These are phyloP conservation scores for Felis catus DNA, from an alignment of 2,113 vertebrate genomes.

Conservation along the genomic window DNA sequence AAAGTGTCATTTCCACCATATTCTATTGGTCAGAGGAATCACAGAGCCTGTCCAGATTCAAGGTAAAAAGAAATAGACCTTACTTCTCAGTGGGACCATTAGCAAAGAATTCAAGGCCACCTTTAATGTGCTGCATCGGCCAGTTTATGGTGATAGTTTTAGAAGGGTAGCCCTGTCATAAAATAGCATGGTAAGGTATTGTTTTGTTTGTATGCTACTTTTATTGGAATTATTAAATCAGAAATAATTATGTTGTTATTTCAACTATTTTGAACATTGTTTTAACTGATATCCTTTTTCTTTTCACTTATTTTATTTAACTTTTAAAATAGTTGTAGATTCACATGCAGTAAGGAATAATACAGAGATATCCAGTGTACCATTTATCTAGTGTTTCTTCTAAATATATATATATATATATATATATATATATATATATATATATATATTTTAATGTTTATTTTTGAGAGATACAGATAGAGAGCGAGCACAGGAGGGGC, in stretches of 20 bases:
- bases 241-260: constrained; percentile 19
- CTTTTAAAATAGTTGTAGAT: constrained; percentile 36
- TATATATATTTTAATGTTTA: no score
- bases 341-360: neutral
- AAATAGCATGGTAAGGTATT: neutral
- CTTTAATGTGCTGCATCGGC: neutral
- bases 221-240: constrained; percentile 33
- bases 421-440: no score
- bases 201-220: neutral
- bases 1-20: neutral
- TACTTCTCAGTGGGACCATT: neutral
- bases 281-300: neutral
- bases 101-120: neutral
- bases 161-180: neutral
- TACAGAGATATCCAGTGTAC: neutral
- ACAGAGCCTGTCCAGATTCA: neutral
- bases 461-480: no score
- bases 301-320: constrained; percentile 24
- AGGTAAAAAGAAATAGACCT: neutral
- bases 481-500: no score
- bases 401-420: no score
- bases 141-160: neutral
- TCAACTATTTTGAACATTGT: neutral
- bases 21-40: neutral
- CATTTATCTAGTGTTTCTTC: neutral